Base-by-base conservation (phyloP, 1,140 invertebrate genomes). In the Diorhabda elongata region DNA sequence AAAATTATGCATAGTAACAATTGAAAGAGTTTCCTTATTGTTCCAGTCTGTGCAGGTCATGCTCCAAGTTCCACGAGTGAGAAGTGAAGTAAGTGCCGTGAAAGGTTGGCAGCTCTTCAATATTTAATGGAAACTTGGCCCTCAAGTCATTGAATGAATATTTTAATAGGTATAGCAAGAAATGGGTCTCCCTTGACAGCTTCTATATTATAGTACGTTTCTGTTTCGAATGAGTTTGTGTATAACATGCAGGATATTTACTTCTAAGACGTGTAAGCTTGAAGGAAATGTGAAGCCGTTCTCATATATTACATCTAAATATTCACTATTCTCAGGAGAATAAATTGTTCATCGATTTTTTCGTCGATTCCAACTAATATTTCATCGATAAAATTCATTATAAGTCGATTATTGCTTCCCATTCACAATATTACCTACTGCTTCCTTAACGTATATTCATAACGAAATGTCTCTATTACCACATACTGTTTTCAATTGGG, bases 91-190 rank as follows among this genome's bases (percentile, higher is more conserved):
- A 69, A 66, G 56, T 71, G 67, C 57, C 70, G 70, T 66, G 67
- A 71, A 68, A 65, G 62, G 63, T 66, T 69, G 63, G 41, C 43
- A 56, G 56, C 56, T 44, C 63, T 62, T 71, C 61, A 64, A 71
- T 71, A 69, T 71, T 71, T 71, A 71, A 71, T 71, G 70, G 52
- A 26, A 52, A n/a, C 64, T 45, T 57, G 58, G 44, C 64, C 70
- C 63, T 66, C 67, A 69, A 71, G 67, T 71, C 70, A 44, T 68
- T 42, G 70, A 58, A 71, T 71, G 65, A 71, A 71, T 71, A 71
- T 71, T 71, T 71, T 61, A 71, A 59, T 58, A 67, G 70, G 44
- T 45, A 56, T 57, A 41, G 63, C 52, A 64, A 64, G 52, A 57
- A 64, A 64, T 64, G 59, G 67, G 67, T 68, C 70, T 69, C 70